Conservation (phyloP, 1,140 invertebrate genomes). For the Leptinotarsa defecta region DNA sequence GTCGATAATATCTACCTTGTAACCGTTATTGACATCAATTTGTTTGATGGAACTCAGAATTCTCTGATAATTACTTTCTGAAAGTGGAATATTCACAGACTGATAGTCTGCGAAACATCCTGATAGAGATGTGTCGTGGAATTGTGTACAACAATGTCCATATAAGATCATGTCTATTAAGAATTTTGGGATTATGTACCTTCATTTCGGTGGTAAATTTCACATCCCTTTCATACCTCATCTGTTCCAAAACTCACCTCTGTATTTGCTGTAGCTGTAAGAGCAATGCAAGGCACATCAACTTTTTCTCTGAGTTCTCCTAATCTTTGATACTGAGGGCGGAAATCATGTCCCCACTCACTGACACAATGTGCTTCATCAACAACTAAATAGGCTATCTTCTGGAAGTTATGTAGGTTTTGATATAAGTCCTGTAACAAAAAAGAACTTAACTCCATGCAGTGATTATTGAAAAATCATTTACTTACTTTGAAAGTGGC, state of each 20-base stretch:
- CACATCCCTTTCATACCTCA: neutral
- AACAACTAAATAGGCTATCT: conserved; percentile 82
- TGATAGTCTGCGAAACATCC: no score
- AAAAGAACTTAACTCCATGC: neutral
- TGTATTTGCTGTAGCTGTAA: conserved; percentile 93
- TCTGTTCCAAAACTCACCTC: conserved; percentile 59
- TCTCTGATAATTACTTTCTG: no score
- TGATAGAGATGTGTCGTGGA: no score
- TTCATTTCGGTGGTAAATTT: no score
- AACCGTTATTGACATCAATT: no score
- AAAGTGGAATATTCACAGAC: no score
- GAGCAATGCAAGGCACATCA: conserved; percentile 79
- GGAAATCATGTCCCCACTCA: conserved; percentile 97
- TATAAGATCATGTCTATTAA: no score
- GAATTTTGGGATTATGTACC: no score
- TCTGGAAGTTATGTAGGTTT: conserved; percentile 67
- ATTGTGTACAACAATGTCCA: no score
- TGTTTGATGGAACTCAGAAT: no score
- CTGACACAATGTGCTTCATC: conserved; percentile 98
- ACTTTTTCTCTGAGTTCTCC: conserved; percentile 73
- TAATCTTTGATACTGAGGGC: conserved; percentile 91
- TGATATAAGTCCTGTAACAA: conserved; percentile 60
- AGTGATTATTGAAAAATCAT: neutral
- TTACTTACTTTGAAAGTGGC: conserved; percentile 67
- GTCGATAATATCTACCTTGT: no score